phyloP scores from a whole-genome alignment of 23 tunicate species.

The Corella eumyota region DNA sequence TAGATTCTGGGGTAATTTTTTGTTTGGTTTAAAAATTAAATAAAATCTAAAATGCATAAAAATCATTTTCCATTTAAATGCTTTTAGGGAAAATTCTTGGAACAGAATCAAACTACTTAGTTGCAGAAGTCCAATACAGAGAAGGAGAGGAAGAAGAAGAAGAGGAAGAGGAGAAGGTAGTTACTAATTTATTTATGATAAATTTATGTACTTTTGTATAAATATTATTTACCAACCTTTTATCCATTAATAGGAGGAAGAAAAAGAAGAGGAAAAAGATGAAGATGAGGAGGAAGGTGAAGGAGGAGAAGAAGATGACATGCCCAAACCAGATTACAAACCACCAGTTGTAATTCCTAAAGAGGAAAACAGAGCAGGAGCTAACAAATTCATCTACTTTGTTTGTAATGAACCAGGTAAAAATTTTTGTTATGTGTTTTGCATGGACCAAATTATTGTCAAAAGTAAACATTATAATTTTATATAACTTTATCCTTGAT shows the following conservation, averaged over 20 bases:
- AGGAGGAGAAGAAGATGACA: constrained; percentile 80
- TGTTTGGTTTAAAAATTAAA: neutral
- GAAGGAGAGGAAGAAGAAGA: constrained; percentile 99
- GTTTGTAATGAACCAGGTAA: constrained; percentile 94
- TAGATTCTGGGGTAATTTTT: constrained; percentile 78
- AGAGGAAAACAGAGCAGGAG: constrained; percentile 79
- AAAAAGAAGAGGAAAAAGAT: constrained; percentile 72
- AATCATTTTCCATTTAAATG: no score
- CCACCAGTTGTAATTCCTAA: constrained; percentile 98
- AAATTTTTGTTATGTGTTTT: neutral
- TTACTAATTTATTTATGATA: neutral
- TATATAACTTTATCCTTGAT: no score
- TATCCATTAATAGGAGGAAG: constrained; percentile 60
- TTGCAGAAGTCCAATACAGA: constrained; percentile 89
- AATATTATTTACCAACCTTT: no score
- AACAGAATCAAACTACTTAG: constrained; percentile 72
- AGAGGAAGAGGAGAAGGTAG: constrained; percentile 81
- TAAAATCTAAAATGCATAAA: neutral
- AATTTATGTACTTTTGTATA: no score
- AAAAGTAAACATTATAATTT: no score
- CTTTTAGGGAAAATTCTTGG: constrained; percentile 82
- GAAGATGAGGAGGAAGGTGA: constrained; percentile 95
- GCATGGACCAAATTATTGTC: neutral
- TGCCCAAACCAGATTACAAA: constrained; percentile 92
- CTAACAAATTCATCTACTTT: constrained; percentile 94